These are phyloP conservation scores for Pachyramphus minor DNA, from an alignment of 2,113 vertebrate genomes.

Conservation along the genomic window DNA sequence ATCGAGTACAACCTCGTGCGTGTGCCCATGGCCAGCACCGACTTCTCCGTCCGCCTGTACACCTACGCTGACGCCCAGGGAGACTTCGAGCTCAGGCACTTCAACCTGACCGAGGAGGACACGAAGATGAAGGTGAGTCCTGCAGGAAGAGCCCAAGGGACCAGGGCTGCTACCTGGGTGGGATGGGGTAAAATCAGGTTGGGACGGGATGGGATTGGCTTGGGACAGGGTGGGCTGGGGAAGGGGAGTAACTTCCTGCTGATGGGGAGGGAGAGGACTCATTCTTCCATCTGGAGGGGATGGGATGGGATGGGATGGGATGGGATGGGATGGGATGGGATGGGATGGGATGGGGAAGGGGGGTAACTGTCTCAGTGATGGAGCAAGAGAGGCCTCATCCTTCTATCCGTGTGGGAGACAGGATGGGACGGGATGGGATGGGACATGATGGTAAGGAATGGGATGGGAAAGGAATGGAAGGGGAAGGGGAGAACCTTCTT, in stretches of 20 bases:
- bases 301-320: background rate
- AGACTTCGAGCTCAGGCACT: conserved; percentile 84
- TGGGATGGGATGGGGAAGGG: background rate
- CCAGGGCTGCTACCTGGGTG: background rate
- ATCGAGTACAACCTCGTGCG: conserved; percentile 90
- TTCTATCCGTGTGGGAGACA: background rate
- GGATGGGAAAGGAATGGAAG: background rate
- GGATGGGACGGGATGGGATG: too few relatives aligned
- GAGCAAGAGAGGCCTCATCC: background rate
- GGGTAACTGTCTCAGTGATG: background rate
- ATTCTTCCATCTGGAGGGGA: background rate
- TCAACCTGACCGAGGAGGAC: conserved; percentile 87
- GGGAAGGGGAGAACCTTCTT: background rate
- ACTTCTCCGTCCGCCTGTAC: conserved; percentile 89
- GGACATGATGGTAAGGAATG: background rate
- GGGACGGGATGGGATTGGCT: background rate
- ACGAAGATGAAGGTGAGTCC: conserved; percentile 82
- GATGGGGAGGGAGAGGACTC: background rate
- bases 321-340: background rate
- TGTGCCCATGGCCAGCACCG: conserved; percentile 93
- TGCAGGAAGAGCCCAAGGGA: fast-evolving
- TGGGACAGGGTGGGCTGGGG: background rate
- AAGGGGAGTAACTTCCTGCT: background rate
- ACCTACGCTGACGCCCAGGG: conserved; percentile 83
- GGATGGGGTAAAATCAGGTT: background rate